phyloP scores from a whole-genome alignment of 92 coral and sea anemone genomes.

The Blastomussa wellsi region DNA sequence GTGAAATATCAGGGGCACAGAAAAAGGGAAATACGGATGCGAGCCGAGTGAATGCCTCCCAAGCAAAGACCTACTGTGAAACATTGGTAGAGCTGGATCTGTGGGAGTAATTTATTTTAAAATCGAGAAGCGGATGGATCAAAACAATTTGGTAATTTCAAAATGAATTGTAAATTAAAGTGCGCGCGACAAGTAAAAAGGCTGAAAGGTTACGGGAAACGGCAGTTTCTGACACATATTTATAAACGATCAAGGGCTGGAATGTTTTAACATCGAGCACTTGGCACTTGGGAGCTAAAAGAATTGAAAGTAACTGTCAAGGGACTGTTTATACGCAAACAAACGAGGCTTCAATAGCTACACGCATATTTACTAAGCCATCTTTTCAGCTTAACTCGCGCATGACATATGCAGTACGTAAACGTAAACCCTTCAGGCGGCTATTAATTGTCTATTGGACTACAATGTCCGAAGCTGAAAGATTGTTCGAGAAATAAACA shows the following conservation, averaged over 20 bases:
- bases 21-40: neutral
- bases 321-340: neutral
- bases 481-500: too few species aligned
- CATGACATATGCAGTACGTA: neutral
- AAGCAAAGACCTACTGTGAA: constrained; percentile 21
- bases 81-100: constrained; percentile 20
- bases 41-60: neutral
- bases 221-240: neutral
- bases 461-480: too few species aligned
- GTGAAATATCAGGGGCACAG: constrained; percentile 9
- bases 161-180: neutral
- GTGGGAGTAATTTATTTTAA: constrained; percentile 23
- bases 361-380: neutral
- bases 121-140: neutral
- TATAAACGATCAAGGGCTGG: too few species aligned
- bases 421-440: too few species aligned
- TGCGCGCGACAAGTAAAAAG: neutral
- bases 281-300: neutral
- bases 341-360: neutral
- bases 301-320: neutral
- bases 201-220: neutral
- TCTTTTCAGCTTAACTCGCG: neutral
- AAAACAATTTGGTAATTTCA: neutral
- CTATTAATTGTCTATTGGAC: too few species aligned
- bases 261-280: neutral